These are phyloP conservation scores for Telmatochromis bifrenatus DNA, from an alignment of 2,113 vertebrate species.

Conservation along the genomic window DNA sequence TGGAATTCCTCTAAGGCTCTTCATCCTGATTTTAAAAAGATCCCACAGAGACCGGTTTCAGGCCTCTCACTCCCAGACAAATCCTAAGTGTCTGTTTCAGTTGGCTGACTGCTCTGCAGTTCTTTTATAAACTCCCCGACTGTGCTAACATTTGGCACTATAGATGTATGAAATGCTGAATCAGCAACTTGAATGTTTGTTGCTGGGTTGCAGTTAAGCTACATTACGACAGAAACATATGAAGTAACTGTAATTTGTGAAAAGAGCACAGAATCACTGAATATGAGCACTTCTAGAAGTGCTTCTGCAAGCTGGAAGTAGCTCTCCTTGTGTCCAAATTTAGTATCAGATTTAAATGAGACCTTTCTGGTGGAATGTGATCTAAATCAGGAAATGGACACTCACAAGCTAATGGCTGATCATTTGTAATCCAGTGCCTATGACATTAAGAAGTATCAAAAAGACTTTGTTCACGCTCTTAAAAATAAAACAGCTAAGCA, in stretches of 20 bases:
- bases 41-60: background rate
- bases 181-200: background rate
- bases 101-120: background rate
- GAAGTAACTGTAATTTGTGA: background rate
- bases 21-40: background rate
- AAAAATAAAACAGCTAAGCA: background rate
- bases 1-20: background rate
- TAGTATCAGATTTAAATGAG: background rate
- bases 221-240: background rate
- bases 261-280: background rate
- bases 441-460: conserved; percentile 20
- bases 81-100: conserved; percentile 1
- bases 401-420: background rate
- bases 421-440: background rate
- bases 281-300: background rate
- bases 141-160: background rate
- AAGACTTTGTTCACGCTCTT: background rate
- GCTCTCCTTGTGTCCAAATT: background rate
- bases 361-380: conserved; percentile 17
- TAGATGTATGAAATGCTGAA: background rate
- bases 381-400: background rate
- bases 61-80: background rate
- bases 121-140: background rate
- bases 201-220: background rate
- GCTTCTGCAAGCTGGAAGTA: background rate